Evolutionary conservation across 2,797 vertebrate genomes (phyloP).

Genomic region (Poliocrania exsul): DNA sequence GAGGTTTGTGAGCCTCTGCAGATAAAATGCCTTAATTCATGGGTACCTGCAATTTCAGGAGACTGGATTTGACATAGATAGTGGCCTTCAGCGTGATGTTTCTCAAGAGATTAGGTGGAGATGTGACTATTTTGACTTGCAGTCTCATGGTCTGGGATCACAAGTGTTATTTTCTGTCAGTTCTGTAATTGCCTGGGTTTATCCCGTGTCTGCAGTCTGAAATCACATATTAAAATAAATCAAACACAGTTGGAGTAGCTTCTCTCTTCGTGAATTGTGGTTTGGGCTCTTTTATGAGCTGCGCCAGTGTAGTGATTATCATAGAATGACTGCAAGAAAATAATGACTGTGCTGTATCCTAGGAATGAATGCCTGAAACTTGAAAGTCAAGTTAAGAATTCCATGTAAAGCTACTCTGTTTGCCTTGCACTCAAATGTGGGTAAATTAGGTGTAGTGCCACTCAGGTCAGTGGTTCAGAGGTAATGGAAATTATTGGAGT

Average conservation of each 20-base stretch:
- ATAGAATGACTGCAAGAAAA: neutral
- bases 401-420: neutral
- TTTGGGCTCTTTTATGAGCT: neutral
- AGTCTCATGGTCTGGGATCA: neutral
- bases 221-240: neutral
- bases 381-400: neutral
- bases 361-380: neutral
- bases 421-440: accelerated
- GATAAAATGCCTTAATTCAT: neutral
- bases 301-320: neutral
- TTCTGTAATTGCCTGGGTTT: neutral
- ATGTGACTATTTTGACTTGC: neutral
- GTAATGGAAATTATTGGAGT: neutral
- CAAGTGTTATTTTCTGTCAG: neutral
- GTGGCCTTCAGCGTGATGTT: neutral
- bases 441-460: neutral
- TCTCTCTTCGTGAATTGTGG: neutral
- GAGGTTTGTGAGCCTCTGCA: neutral
- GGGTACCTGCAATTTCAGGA: neutral
- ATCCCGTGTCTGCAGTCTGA: neutral
- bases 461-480: neutral
- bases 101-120: neutral
- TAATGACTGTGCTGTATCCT: neutral
- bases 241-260: neutral
- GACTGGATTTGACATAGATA: neutral